Conservation (phyloP, 2,113 vertebrate species). For the Hypomesus transpacificus region DNA sequence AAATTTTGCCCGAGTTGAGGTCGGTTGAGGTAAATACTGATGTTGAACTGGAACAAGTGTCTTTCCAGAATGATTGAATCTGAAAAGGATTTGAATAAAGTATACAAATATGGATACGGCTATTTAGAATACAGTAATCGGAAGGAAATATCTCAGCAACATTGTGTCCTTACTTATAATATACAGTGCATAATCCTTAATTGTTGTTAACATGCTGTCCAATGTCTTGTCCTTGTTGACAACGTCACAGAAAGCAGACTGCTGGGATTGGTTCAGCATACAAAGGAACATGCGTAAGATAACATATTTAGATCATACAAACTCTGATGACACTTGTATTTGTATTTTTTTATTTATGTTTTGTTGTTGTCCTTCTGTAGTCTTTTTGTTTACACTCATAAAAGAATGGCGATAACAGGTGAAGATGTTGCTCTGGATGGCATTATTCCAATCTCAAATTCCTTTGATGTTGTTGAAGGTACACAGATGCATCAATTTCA, state of each 20-base stretch:
- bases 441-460: conserved; percentile 78
- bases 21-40: too few species aligned
- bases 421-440: conserved; percentile 85
- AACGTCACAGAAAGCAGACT: conserved; percentile 78
- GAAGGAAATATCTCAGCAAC: background rate
- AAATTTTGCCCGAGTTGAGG: too few species aligned
- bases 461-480: conserved; percentile 87
- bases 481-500: conserved; percentile 22
- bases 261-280: conserved; percentile 80
- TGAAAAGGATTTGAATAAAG: too few species aligned
- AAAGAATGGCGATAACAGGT: conserved; percentile 89
- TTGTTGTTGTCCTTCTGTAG: conserved; percentile 57
- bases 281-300: conserved; percentile 75
- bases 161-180: background rate
- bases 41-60: too few species aligned
- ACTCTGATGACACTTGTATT: background rate
- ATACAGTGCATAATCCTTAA: conserved; percentile 43
- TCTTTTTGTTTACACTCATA: conserved; percentile 83
- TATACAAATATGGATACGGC: too few species aligned
- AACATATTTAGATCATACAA: background rate
- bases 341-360: background rate
- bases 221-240: conserved; percentile 72
- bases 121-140: too few species aligned
- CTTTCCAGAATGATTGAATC: too few species aligned
- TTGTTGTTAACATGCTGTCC: conserved; percentile 74